Evolutionary conservation across 2,113 vertebrate genomes (phyloP).

Genomic region (Albula glossodonta): DNA sequence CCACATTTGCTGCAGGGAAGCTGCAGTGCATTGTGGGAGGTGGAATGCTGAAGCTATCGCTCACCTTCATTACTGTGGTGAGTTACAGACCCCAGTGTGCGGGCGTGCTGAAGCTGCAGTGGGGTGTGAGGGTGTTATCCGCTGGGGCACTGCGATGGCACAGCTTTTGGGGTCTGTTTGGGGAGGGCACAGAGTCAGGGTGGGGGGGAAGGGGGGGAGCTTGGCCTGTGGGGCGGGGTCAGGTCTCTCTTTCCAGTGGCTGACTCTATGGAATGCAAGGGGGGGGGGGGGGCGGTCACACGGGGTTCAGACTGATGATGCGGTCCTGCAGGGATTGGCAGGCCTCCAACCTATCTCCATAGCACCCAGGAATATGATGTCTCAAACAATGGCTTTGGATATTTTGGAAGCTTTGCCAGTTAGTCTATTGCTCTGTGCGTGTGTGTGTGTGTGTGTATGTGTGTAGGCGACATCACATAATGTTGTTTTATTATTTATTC

Average conservation of each 20-base stretch:
- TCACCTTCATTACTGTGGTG: neutral
- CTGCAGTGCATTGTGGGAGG: neutral
- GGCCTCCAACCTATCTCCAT: conserved; percentile 57
- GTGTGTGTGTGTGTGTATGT: conserved; percentile 5
- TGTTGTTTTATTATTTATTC: neutral
- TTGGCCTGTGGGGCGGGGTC: neutral
- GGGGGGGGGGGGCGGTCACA: conserved; percentile 52
- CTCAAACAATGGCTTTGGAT: neutral
- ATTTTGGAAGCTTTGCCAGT: neutral
- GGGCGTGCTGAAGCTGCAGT: neutral
- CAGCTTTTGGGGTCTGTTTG: neutral
- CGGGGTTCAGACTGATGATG: conserved; percentile 67
- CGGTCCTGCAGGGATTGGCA: conserved; percentile 64
- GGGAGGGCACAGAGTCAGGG: neutral
- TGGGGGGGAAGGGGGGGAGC: too few relatives aligned
- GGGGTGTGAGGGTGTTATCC: neutral
- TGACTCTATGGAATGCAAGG: conserved; percentile 65
- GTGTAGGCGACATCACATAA: neutral
- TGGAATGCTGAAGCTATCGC: neutral
- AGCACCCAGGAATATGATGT: conserved; percentile 49
- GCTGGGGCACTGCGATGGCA: neutral
- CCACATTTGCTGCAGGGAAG: neutral
- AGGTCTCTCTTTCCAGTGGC: conserved; percentile 44
- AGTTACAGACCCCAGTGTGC: too few relatives aligned
- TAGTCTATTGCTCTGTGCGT: neutral